These are phyloP conservation scores for Spialia ferax DNA, from an alignment of 2,888 invertebrate genomes.

Conservation along the genomic window DNA sequence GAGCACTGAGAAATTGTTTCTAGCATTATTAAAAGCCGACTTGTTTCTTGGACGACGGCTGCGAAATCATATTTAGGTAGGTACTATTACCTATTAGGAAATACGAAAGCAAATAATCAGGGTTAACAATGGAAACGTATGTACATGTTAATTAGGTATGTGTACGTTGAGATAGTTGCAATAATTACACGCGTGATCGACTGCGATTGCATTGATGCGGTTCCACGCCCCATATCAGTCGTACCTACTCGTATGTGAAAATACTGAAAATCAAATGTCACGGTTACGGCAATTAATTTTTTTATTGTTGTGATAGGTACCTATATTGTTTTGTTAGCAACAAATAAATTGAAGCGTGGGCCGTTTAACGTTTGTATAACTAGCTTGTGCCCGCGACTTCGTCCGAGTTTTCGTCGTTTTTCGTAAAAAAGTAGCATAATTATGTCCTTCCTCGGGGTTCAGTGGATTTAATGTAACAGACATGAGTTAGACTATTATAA, in stretches of 20 bases:
- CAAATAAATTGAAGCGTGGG: not conserved
- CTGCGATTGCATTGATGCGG: slow-evolving; percentile 38
- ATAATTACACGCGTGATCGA: slow-evolving; percentile 47
- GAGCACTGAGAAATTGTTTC: too few relatives aligned
- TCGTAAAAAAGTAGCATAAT: too few relatives aligned
- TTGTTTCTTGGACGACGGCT: not conserved
- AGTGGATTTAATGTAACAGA: too few relatives aligned
- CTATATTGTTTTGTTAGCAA: not conserved
- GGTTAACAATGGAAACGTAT: not conserved
- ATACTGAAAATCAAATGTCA: slow-evolving; percentile 19
- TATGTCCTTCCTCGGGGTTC: too few relatives aligned
- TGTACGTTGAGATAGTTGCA: slow-evolving; percentile 27
- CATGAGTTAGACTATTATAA: too few relatives aligned
- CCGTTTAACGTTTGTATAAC: too few relatives aligned
- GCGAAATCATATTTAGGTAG: too few relatives aligned
- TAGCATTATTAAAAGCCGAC: too few relatives aligned
- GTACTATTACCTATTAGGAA: too few relatives aligned
- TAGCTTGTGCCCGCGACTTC: too few relatives aligned
- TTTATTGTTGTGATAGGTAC: not conserved
- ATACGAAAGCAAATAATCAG: slow-evolving; percentile 3
- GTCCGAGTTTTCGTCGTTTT: too few relatives aligned
- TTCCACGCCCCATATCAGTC: slow-evolving; percentile 18
- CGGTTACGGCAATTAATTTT: slow-evolving; percentile 1
- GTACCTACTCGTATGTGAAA: too few relatives aligned
- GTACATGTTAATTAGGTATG: not conserved